Evolutionary conservation across 1,140 invertebrate species (phyloP), one percentile per base, ranked within the genome.

Genomic region (Theocolax elegans): DNA sequence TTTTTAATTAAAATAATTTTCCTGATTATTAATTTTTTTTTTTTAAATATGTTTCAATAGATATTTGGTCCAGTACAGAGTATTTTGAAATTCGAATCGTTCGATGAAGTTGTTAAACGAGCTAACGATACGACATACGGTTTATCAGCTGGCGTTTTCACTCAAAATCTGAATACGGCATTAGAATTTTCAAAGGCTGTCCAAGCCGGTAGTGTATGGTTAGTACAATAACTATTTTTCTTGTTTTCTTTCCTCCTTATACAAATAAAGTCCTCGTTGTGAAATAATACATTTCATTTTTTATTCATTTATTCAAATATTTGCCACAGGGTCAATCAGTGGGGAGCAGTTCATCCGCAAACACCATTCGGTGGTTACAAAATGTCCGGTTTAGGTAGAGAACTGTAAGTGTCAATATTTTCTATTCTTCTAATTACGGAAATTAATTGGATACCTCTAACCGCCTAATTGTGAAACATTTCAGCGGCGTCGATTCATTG

Each of bases 61-160:
- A 92, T 93, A 73, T 92, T 92, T 81, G 91, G 91, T n/a, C 91
- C 91, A 23, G 91, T 93, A 9, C 89, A 90, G 81, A 86, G 86
- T 51, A 90, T 92, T 38, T 78, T 92, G 13, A 91, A 91, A 80
- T 98, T 97, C 79, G 91, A 93, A 44, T 91, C 89, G 12, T 83
- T 96, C 46, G 94, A 97, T 1, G 96, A 98, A 83, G 91, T 95
- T 0, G 91, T 98, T 31, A 90, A 94, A 71, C 87, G 95, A 62
- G 92, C 95, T 1, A 97, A 98, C 80, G 89, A 92, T 74, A 94
- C 94, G 2, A 87, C 88, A 46, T 98, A 96, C 80, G 96, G 96
- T 3, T 87, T 98, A 10, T 95, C 93, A 8, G 92, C 95, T 60
- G 94, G 92, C 2, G 89, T 97, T 40, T 86, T 97, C 21, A 97